These are phyloP conservation scores for Agapornis roseicollis DNA, from an alignment of 2,113 vertebrate species.

Conservation along the genomic window DNA sequence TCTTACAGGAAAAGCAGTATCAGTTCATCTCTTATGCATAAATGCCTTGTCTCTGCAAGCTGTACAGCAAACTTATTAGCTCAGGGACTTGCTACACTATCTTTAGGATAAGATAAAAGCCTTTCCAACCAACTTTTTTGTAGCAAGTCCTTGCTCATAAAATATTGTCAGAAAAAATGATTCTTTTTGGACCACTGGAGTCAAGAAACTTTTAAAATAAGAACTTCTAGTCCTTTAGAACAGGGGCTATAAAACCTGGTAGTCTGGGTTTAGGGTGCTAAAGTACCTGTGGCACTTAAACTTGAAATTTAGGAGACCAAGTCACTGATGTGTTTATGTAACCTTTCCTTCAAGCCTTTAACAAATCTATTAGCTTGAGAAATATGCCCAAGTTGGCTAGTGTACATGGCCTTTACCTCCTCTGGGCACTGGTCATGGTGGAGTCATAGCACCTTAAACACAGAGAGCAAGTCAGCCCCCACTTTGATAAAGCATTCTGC, in stretches of 20 bases:
- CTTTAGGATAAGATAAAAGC: not conserved
- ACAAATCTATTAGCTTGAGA: not conserved
- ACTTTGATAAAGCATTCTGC: not conserved
- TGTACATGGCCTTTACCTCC: fast-evolving
- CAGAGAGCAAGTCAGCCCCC: not conserved
- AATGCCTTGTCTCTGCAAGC: conserved; percentile 29
- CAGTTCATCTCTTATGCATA: conserved; percentile 29
- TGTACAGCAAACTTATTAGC: not conserved
- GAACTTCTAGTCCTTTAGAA: not conserved
- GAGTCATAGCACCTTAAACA: not conserved
- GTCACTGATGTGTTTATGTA: not conserved
- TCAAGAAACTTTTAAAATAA: not conserved
- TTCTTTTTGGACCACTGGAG: not conserved
- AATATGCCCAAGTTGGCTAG: not conserved
- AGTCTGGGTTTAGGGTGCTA: not conserved
- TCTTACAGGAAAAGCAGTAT: not conserved
- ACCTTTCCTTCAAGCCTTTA: not conserved
- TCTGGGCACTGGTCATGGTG: not conserved
- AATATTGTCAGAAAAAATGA: not conserved
- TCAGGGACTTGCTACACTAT: not conserved
- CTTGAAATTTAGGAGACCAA: not conserved
- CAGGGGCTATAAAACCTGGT: not conserved
- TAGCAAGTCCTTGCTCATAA: not conserved
- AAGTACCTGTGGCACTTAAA: not conserved
- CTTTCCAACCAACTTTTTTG: not conserved